Conservation (phyloP, 2,113 vertebrate genomes). For the Pipra filicauda region DNA sequence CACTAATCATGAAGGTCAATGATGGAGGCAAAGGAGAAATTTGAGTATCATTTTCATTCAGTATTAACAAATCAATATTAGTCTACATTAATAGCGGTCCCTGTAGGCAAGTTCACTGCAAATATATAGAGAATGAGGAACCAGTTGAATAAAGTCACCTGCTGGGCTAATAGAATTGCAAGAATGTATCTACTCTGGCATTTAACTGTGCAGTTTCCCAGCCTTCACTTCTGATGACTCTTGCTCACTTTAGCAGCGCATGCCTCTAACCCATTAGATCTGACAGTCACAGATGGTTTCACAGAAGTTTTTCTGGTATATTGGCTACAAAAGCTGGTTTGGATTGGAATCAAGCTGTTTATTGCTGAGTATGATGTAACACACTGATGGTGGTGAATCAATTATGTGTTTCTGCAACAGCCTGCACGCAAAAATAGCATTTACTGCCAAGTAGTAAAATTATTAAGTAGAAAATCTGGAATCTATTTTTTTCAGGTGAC, state of each 20-base stretch:
- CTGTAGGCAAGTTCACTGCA: neutral
- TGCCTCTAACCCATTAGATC: constrained; percentile 23
- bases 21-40: neutral
- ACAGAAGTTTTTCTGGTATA: constrained; percentile 55
- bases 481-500: constrained; percentile 53
- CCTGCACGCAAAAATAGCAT: constrained; percentile 23
- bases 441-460: constrained; percentile 50
- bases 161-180: neutral
- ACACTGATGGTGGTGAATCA: constrained; percentile 58
- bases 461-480: constrained; percentile 59
- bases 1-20: neutral
- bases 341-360: constrained; percentile 54
- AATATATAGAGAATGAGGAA: neutral
- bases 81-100: neutral
- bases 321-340: constrained; percentile 43
- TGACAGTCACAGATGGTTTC: constrained; percentile 56
- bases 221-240: neutral
- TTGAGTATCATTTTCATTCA: neutral
- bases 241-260: constrained; percentile 3
- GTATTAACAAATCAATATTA: neutral
- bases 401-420: constrained; percentile 50
- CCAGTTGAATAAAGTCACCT: neutral
- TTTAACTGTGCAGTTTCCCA: neutral
- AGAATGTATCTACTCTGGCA: neutral
- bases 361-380: constrained; percentile 42